Evolutionary conservation across 1,140 invertebrate species (phyloP), one percentile per base, ranked within the genome.

Genomic region (Lordiphosa stackelbergi): DNA sequence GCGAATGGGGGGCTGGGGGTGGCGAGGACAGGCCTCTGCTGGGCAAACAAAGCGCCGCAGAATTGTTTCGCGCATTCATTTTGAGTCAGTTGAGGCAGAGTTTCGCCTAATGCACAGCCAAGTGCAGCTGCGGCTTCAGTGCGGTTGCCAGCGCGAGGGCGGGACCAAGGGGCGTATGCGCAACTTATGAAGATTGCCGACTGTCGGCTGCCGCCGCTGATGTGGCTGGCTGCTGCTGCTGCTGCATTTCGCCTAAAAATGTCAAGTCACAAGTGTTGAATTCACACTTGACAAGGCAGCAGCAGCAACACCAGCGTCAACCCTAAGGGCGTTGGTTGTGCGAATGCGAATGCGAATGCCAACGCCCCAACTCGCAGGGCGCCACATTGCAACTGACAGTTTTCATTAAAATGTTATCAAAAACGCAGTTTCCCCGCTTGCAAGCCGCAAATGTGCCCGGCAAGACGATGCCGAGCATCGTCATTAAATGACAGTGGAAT

Each of bases 351-450:
- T 37, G 47, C 34, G 31, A 65, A 34, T 24, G 38, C 28, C 54
- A 37, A 36, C 48, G 62, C 64, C 28, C 28, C 59, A 58, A 61
- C 66, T 46, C 53, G 8, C 62, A 63, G 41, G 52, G 43, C 28
- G 43, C 28, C 53, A 53, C 65, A 55, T 48, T 79, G 77, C 72
- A 72, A 62, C 77, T 81, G 77, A 81, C 77, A 83, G 77, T 81
- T 81, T 81, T 83, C 77, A 81, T 81, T 81, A 81, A 81, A 81
- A 81, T 73, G 77, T 81, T 81, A 81, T 83, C 77, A 81, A 81
- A 81, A 81, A 83, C 72, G 69, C 64, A 64, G 78, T 63, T 48
- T 62, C 7, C 64, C 64, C 68, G 52, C 49, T 52, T 13, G 41
- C 37, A 42, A 69, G 34, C 68, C 55, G 61, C 61, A 73, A 72